phyloP scores from a whole-genome alignment of 1,140 invertebrate species.

The Zaprionus africanus region DNA sequence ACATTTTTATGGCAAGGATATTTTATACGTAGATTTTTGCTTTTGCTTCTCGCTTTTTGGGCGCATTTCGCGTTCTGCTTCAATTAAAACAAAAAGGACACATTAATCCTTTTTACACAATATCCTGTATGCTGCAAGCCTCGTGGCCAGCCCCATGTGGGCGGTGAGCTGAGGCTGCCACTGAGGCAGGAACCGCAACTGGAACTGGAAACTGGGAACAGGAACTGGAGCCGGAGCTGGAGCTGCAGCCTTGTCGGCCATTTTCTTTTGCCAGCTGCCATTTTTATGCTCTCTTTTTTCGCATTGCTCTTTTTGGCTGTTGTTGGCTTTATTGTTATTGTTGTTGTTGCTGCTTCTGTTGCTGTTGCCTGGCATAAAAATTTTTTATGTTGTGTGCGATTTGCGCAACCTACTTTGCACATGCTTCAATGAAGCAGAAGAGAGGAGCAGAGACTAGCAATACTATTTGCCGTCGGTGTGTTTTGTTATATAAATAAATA shows the following conservation, averaged over 20 bases:
- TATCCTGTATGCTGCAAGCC: slow-evolving; percentile 71
- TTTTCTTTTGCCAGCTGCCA: slow-evolving; percentile 80
- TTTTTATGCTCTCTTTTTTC: slow-evolving; percentile 78
- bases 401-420: slow-evolving; percentile 81
- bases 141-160: slow-evolving; percentile 26
- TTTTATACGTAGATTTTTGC: slow-evolving; percentile 64
- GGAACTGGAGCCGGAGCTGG: slow-evolving; percentile 19
- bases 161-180: slow-evolving; percentile 8
- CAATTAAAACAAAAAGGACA: slow-evolving; percentile 78
- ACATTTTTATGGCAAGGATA: slow-evolving; percentile 81
- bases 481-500: slow-evolving; percentile 59
- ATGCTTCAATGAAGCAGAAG: slow-evolving; percentile 49
- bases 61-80: slow-evolving; percentile 68
- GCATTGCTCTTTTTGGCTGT: slow-evolving; percentile 35
- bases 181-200: background rate
- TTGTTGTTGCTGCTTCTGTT: slow-evolving; percentile 24
- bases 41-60: slow-evolving; percentile 55
- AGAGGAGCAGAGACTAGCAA: slow-evolving; percentile 12
- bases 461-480: slow-evolving; percentile 44
- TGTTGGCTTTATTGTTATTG: slow-evolving; percentile 40
- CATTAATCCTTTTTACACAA: slow-evolving; percentile 82
- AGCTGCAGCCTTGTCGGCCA: slow-evolving; percentile 62
- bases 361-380: slow-evolving; percentile 76
- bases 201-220: background rate
- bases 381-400: slow-evolving; percentile 83